Evolutionary conservation across 2,888 invertebrate species (phyloP).

Genomic region (Trachelus tabidus): DNA sequence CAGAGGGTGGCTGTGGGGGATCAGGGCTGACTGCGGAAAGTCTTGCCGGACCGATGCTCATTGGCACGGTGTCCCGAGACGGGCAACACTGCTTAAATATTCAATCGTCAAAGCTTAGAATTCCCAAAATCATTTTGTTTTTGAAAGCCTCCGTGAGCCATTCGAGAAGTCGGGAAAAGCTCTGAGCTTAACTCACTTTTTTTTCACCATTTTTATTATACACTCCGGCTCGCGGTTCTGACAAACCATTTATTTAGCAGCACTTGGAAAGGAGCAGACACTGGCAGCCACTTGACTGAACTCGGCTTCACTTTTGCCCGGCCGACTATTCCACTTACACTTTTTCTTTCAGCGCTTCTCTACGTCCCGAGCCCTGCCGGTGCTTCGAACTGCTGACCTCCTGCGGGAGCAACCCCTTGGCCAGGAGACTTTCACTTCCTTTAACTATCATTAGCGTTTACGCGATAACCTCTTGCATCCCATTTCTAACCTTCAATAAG

Average conservation of each 20-base stretch:
- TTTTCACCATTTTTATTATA: too few species aligned
- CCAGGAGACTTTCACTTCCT: too few species aligned
- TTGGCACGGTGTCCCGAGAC: background rate
- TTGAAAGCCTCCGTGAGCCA: too few species aligned
- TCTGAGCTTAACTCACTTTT: too few species aligned
- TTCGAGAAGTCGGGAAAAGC: too few species aligned
- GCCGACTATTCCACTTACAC: slow-evolving; percentile 38
- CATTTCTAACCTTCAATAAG: too few species aligned
- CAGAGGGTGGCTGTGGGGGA: background rate
- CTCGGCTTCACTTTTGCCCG: slow-evolving; percentile 32
- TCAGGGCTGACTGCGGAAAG: background rate
- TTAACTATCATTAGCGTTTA: background rate
- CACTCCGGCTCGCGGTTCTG: background rate
- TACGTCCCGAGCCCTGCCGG: background rate
- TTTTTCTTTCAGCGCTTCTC: slow-evolving; percentile 28
- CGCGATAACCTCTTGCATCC: too few species aligned
- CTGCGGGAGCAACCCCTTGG: too few species aligned
- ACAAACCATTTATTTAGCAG: slow-evolving; percentile 1
- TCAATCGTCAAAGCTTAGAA: too few species aligned
- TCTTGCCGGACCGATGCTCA: background rate
- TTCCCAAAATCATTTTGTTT: too few species aligned
- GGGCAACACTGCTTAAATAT: too few species aligned
- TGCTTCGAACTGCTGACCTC: too few species aligned
- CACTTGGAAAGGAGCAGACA: background rate
- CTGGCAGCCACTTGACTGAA: slow-evolving; percentile 9